These are phyloP conservation scores for Forpus xanthops DNA, from an alignment of 2,797 vertebrate species.

Conservation along the genomic window DNA sequence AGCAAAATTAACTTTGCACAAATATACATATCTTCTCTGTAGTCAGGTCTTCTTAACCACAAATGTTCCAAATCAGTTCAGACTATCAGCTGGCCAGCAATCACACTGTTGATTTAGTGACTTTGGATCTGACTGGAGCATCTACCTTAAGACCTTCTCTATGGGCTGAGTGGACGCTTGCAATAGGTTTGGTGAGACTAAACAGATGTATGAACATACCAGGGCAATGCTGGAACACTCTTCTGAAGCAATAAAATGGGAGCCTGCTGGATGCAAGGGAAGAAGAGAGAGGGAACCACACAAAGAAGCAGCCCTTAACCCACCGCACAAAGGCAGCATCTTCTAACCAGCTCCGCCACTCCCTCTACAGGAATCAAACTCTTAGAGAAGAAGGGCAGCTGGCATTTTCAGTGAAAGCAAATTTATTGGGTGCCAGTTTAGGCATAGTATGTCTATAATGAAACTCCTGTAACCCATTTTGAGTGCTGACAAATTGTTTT, in stretches of 20 bases:
- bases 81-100: neutral
- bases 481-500: neutral
- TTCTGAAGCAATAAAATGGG: neutral
- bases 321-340: neutral
- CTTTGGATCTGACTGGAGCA: neutral
- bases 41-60: neutral
- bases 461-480: neutral
- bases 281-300: neutral
- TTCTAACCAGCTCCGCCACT: neutral
- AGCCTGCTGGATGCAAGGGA: neutral
- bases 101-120: neutral
- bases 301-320: neutral
- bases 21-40: rapidly evolving
- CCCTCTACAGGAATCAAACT: neutral
- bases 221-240: neutral
- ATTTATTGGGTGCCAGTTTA: neutral
- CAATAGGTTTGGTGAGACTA: neutral
- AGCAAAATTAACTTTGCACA: neutral
- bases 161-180: neutral
- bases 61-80: neutral
- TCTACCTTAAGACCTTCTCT: rapidly evolving
- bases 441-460: neutral
- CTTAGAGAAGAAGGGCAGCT: neutral
- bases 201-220: neutral
- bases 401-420: neutral